phyloP scores from a whole-genome alignment of 2,113 vertebrate species.

The Mobula birostris region DNA sequence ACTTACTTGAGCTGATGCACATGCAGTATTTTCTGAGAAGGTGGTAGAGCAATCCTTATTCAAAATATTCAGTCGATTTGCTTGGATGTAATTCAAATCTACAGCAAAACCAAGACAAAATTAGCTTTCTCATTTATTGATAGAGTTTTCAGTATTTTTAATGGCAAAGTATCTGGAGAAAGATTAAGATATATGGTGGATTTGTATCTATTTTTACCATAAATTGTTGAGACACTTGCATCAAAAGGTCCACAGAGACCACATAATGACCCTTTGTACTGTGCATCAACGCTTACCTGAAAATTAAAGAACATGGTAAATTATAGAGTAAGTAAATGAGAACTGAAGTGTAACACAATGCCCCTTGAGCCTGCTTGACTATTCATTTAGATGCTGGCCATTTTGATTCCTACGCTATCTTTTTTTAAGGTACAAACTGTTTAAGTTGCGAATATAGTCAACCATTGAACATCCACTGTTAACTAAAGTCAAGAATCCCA shows the following conservation, averaged over 20 bases:
- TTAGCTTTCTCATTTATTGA: not conserved
- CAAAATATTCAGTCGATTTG: not conserved
- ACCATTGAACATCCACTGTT: too few species aligned
- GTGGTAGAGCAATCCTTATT: not conserved
- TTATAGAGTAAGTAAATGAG: too few species aligned
- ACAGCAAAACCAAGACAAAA: not conserved
- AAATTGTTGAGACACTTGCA: conserved; percentile 27
- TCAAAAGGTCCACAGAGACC: conserved; percentile 50
- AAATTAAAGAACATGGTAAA: not conserved
- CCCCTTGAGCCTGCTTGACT: too few species aligned
- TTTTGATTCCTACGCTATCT: too few species aligned
- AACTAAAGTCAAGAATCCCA: too few species aligned
- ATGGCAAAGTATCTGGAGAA: not conserved
- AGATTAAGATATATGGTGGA: not conserved
- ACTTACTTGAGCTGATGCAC: not conserved
- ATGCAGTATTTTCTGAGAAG: not conserved
- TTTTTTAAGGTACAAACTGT: too few species aligned
- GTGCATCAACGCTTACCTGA: conserved; percentile 42
- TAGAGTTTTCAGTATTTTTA: not conserved
- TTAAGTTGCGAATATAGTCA: too few species aligned
- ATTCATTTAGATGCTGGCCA: too few species aligned
- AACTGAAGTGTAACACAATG: too few species aligned
- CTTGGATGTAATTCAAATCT: not conserved
- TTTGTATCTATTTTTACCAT: conserved; percentile 44
- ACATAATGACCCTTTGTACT: conserved; percentile 43